phyloP scores from a whole-genome alignment of 2,797 vertebrate species.

The Mastacembelus armatus region DNA sequence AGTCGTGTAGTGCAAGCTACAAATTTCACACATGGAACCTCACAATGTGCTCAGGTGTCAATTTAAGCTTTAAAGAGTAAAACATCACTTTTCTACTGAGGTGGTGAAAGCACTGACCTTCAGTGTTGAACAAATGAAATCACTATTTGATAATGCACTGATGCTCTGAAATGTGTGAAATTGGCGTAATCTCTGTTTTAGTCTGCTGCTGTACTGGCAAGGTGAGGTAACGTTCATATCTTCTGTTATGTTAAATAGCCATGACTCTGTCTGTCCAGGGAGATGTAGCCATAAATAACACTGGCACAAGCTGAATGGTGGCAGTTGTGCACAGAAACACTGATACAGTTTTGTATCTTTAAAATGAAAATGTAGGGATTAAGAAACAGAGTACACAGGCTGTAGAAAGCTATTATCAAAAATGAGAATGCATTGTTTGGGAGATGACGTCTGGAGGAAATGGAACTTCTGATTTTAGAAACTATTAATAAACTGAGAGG shows the following conservation, averaged over 20 bases:
- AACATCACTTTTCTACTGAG: too few species aligned
- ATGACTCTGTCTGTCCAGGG: constrained; percentile 36
- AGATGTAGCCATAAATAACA: not conserved
- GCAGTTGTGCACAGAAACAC: not conserved
- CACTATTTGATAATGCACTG: too few species aligned
- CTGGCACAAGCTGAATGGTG: constrained; percentile 4
- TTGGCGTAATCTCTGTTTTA: not conserved
- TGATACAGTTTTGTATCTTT: not conserved
- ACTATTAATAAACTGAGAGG: constrained; percentile 25
- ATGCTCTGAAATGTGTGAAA: not conserved
- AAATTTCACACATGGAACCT: too few species aligned
- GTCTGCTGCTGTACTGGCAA: not conserved
- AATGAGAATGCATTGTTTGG: constrained; percentile 86
- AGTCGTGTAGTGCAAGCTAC: too few species aligned
- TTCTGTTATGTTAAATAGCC: constrained; percentile 30
- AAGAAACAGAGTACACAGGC: constrained; percentile 68
- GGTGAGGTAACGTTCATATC: not conserved
- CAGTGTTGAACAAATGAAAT: too few species aligned
- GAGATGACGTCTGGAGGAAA: constrained; percentile 31
- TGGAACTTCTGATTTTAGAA: constrained; percentile 19
- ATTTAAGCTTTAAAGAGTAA: too few species aligned
- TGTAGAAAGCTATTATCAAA: constrained; percentile 90
- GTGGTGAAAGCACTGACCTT: too few species aligned
- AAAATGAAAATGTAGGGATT: not conserved
- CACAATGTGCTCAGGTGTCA: too few species aligned